Base-by-base conservation (phyloP, 2,113 vertebrate species). In the Menidia beryllina region DNA sequence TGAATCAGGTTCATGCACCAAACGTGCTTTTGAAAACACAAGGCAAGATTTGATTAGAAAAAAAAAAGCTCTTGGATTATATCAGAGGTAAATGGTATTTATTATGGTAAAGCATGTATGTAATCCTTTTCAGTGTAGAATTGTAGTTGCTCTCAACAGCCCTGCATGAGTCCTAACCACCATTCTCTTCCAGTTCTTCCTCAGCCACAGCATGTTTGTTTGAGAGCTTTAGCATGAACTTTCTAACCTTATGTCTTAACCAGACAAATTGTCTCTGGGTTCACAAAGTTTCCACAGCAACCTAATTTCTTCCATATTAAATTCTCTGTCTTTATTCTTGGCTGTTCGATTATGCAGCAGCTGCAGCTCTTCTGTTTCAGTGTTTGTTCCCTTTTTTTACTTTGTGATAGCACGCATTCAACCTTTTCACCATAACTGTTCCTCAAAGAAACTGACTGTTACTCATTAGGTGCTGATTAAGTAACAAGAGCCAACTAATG, bases 241-340 rank as follows among this genome's bases (percentile, higher is more conserved):
- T 61, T 58, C 51, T 56, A 49, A 81, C 75, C 70, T 65, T 13
- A 3, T 64, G 72, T 43, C 48, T 81, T 36, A 7, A 70, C 54
- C 65, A 82, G 75, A 78, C 77, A 73, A 56, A 51, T 88, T 86
- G 77, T 86, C 75, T 85, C 87, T 88, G 73, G 89, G 45, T 75
- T 78, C 75, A 58, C 63, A 53, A 84, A 54, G 81, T 88, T 76
- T 67, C 81, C 83, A 85, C 88, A 77, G 85, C 66, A 74, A 90
- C 80, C 34, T 69, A 17, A 81, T 88, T 81, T 86, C 87, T 84
- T 82, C 57, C 81, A 81, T 67, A 85, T 75, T 79, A 84, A 78
- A 69, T 82, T 77, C 63, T 66, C 81, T 86, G 79, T 88, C 75
- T 79, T 74, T 23, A 70, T 66, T 56, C 41, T 72, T 77, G 77